Percentiles rank a stretch among this genome's conserved stretches.
Conservation (phyloP, 2,888 invertebrate species). For the Amiota minor region DNA sequence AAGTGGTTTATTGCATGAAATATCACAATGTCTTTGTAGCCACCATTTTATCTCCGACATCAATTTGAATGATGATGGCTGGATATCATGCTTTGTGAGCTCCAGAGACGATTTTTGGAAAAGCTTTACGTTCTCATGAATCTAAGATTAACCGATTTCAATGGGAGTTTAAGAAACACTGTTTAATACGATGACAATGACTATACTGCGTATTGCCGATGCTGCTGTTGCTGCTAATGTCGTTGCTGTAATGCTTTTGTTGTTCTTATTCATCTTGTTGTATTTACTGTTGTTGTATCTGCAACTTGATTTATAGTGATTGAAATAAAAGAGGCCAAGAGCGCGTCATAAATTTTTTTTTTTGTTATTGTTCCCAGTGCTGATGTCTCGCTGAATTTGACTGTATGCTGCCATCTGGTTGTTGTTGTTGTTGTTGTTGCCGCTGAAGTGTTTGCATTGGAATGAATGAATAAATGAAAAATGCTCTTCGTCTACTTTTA, state of each 20-base stretch:
- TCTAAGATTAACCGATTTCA: no score
- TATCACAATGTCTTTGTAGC: no score
- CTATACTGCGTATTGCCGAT: slow-evolving; percentile 22
- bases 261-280: slow-evolving; percentile 1
- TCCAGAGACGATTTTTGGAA: no score
- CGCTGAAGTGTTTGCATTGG: neutral
- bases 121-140: no score
- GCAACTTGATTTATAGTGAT: slow-evolving; percentile 68
- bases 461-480: no score
- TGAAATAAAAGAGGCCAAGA: slow-evolving; percentile 67
- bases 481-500: no score
- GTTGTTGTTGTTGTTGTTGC: slow-evolving; percentile 36
- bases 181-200: neutral
- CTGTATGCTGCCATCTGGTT: slow-evolving; percentile 35
- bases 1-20: no score
- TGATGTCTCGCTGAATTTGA: slow-evolving; percentile 55
- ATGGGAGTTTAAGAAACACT: no score
- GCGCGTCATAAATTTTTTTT: slow-evolving; percentile 63
- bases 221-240: slow-evolving; percentile 41
- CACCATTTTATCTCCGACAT: no score
- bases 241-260: neutral
- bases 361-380: slow-evolving; percentile 31
- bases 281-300: slow-evolving; percentile 41
- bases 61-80: no score
- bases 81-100: no score